Percentiles rank a stretch among this genome's conserved stretches.
These are phyloP conservation scores for Lasiurus cinereus DNA, from an alignment of 2,113 vertebrate species.

Conservation along the genomic window DNA sequence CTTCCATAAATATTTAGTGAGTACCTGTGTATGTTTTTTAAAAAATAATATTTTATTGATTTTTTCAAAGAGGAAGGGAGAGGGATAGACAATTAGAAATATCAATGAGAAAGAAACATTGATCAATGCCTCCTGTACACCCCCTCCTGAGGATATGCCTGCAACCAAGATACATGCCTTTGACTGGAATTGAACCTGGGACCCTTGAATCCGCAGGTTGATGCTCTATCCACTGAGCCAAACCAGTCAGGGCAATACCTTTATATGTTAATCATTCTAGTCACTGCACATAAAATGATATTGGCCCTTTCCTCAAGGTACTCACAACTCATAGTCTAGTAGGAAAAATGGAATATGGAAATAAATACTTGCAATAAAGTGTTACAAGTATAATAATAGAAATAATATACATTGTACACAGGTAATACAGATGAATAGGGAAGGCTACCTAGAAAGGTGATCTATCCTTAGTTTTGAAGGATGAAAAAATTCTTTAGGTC, in stretches of 20 bases:
- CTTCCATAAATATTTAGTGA: constrained; percentile 52
- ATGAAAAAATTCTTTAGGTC: constrained; percentile 48
- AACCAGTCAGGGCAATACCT: not conserved
- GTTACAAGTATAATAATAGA: not conserved
- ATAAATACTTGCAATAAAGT: constrained; percentile 25
- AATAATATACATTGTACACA: constrained; percentile 4
- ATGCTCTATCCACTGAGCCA: too few species aligned
- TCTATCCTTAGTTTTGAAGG: constrained; percentile 43
- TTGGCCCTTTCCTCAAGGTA: constrained; percentile 42
- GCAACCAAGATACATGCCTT: too few species aligned
- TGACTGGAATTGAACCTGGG: too few species aligned
- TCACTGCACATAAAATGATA: not conserved
- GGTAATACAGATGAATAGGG: not conserved
- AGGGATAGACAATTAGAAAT: too few species aligned
- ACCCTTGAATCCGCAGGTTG: too few species aligned
- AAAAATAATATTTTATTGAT: too few species aligned
- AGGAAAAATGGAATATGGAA: constrained; percentile 45
- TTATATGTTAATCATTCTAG: constrained; percentile 10
- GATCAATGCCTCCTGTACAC: too few species aligned
- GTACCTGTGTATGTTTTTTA: not conserved
- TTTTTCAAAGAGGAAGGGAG: too few species aligned
- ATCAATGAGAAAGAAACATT: too few species aligned
- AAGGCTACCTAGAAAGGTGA: not conserved
- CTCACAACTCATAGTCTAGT: not conserved
- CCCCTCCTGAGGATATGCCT: too few species aligned